Percentiles rank a stretch among this genome's conserved stretches.
Evolutionary conservation across 2,113 vertebrate species (phyloP).

Genomic region (Corythaixoides concolor): DNA sequence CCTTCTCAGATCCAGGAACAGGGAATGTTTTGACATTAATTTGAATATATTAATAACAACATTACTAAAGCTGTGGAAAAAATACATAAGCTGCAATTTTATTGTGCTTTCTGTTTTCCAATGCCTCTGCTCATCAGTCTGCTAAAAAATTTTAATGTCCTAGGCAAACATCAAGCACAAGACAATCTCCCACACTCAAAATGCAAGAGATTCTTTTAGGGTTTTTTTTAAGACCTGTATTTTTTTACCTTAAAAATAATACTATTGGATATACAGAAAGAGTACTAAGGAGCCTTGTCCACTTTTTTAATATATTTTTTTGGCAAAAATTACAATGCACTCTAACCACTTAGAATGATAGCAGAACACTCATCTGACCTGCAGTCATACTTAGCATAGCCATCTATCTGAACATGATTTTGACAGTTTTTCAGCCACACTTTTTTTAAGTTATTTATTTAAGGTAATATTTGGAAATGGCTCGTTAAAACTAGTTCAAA

Average conservation of each 20-base stretch:
- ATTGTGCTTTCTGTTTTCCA: background rate
- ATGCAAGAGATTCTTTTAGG: background rate
- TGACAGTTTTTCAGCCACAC: background rate
- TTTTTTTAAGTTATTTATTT: background rate
- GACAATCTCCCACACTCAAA: background rate
- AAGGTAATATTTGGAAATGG: background rate
- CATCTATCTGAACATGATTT: background rate
- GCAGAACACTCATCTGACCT: background rate
- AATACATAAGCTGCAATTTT: background rate
- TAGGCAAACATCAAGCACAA: fast-evolving
- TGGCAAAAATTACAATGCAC: background rate
- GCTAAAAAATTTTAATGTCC: background rate
- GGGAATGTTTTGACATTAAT: background rate
- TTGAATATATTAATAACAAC: background rate
- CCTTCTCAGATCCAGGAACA: background rate
- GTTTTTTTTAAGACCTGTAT: background rate
- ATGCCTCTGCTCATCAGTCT: background rate
- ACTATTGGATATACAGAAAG: background rate
- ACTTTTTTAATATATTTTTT: background rate
- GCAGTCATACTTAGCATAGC: background rate
- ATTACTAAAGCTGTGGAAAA: background rate
- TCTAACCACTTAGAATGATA: background rate
- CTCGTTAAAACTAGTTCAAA: background rate
- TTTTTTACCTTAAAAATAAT: background rate
- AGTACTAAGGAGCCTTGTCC: background rate